Conservation (phyloP, 2,888 invertebrate species). For the Sclerodermus sp. region DNA sequence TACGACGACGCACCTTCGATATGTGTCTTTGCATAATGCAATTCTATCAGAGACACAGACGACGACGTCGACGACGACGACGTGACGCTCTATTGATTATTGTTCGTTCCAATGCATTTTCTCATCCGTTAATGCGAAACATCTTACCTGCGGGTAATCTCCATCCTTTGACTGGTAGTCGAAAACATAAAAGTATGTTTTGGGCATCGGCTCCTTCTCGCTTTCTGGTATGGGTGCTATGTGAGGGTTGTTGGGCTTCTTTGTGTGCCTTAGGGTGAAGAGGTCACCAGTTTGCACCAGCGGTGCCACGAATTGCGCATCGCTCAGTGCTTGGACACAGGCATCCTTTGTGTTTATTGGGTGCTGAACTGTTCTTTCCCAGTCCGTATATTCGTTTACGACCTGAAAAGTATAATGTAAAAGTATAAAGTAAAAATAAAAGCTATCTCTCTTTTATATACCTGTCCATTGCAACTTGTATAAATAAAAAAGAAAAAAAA, state of each 20-base stretch:
- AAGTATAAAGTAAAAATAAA: neutral
- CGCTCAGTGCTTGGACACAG: slow-evolving; percentile 88
- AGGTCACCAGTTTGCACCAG: slow-evolving; percentile 83
- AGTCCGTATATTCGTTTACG: slow-evolving; percentile 96
- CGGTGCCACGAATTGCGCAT: slow-evolving; percentile 92
- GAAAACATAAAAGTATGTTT: slow-evolving; percentile 87
- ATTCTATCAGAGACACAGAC: too few relatives aligned
- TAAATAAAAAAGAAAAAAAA: too few relatives aligned
- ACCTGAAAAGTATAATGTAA: slow-evolving; percentile 30
- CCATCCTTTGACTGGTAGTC: slow-evolving; percentile 90
- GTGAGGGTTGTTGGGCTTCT: slow-evolving; percentile 63
- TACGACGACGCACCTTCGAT: too few relatives aligned
- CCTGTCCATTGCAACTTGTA: too few relatives aligned
- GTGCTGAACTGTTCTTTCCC: slow-evolving; percentile 90
- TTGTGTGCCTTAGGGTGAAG: slow-evolving; percentile 61
- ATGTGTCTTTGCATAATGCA: too few relatives aligned
- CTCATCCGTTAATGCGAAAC: too few relatives aligned
- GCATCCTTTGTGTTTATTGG: slow-evolving; percentile 87
- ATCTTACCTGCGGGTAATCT: slow-evolving; percentile 82
- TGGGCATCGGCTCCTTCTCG: slow-evolving; percentile 66
- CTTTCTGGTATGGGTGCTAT: slow-evolving; percentile 62
- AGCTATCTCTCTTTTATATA: too few relatives aligned
- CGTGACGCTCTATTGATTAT: too few relatives aligned
- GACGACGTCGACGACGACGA: too few relatives aligned
- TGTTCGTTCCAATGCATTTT: too few relatives aligned